Evolutionary conservation across 2,113 vertebrate species (phyloP), one percentile per base, ranked within the genome.

Genomic region (Microtus ochrogaster): DNA sequence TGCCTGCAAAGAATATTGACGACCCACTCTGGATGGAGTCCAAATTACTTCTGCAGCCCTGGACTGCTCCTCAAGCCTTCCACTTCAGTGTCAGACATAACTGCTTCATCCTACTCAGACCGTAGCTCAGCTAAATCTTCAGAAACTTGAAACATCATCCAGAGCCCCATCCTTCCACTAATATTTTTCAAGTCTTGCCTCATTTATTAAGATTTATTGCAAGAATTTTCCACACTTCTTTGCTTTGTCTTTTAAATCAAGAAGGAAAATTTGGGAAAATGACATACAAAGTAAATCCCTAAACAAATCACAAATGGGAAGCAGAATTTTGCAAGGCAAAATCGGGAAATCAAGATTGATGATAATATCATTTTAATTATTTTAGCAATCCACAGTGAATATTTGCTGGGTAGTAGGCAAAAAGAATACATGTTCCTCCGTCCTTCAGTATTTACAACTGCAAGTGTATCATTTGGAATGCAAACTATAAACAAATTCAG

Each of bases 1-100:
- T 84, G 87, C 55, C 90, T 96, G 65, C 30, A 89, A 91, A 94
- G 92, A 92, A 84, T 91, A 84, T 66, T 96, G 89, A 96, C 4
- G 12, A 58, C 72, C 39, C 6, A 58, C 66, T 83, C 91, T 68
- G 92, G 66, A 77, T 30, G 36, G 47, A 94, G 84, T 90, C 89
- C 96, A 89, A 66, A 73, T 79, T 49, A 39, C 47, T 88, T 92
- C 33, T 74, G 39, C 70, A 95, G 39, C 77, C 55, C 16, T 92
- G 44, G 47, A 61, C 55, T 9, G 36, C 41, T 78, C 58, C 49
- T 82, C 39, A 44, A 76, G 44, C 33, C 30, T 79, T 76, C 63
- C 30, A 0, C 44, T 39, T 30, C 2, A 36, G 12, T 28, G 13
- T 49, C 74, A 7, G 2, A 86, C 36, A 78, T 36, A 30, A 21